phyloP scores from a whole-genome alignment of 2,113 vertebrate genomes.

The Cyprinus carpio region DNA sequence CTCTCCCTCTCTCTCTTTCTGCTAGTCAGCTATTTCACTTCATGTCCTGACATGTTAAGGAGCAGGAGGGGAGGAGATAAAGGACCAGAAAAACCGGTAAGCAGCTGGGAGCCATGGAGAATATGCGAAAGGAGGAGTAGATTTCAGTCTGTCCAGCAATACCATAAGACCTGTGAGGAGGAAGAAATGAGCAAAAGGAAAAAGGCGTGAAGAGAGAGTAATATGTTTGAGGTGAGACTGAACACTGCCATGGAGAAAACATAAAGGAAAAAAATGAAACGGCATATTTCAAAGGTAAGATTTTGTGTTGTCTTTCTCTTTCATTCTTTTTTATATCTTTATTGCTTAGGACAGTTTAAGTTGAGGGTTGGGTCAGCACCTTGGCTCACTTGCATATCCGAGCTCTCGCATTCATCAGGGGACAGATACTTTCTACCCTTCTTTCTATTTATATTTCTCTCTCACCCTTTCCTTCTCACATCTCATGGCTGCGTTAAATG shows the following conservation, averaged over 20 bases:
- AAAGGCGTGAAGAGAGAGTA: slow-evolving; percentile 42
- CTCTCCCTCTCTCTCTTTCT: slow-evolving; percentile 6
- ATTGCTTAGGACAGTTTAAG: background rate
- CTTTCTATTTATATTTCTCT: slow-evolving; percentile 28
- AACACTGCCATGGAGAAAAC: slow-evolving; percentile 36
- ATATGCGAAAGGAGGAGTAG: slow-evolving; percentile 52
- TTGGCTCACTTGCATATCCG: background rate
- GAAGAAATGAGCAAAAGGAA: slow-evolving; percentile 43
- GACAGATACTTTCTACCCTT: background rate
- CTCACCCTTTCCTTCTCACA: slow-evolving; percentile 5
- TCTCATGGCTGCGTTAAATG: background rate
- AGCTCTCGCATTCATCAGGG: background rate
- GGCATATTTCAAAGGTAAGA: slow-evolving; percentile 47
- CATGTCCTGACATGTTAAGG: slow-evolving; percentile 71
- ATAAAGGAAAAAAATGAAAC: slow-evolving; percentile 5
- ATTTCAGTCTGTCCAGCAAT: slow-evolving; percentile 51
- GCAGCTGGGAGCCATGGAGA: slow-evolving; percentile 62
- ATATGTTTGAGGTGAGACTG: background rate
- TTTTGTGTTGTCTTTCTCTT: slow-evolving; percentile 25
- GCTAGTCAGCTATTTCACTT: slow-evolving; percentile 39
- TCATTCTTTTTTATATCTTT: background rate
- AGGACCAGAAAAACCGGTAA: slow-evolving; percentile 71
- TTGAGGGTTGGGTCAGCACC: background rate
- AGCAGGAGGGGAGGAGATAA: slow-evolving; percentile 66
- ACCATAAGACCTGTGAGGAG: slow-evolving; percentile 40